Evolutionary conservation across 2,888 invertebrate species (phyloP).

Genomic region (Diarsia mendica): DNA sequence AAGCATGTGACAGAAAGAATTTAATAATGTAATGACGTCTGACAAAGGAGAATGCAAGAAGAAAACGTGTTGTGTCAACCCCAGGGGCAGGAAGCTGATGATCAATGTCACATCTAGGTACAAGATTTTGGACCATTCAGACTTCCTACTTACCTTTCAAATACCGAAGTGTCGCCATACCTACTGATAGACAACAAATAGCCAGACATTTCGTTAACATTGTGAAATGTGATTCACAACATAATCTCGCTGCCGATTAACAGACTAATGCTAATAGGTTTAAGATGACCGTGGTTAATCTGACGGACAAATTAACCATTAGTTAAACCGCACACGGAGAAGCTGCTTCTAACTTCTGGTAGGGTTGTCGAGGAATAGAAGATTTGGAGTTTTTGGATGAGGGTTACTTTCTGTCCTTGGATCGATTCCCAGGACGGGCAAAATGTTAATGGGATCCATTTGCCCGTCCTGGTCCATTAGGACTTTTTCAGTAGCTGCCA

Average conservation of each 20-base stretch:
- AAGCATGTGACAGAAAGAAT: no score
- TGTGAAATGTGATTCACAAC: conserved; percentile 74
- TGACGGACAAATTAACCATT: conserved; percentile 79
- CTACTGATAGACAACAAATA: conserved; percentile 41
- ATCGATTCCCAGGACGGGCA: no score
- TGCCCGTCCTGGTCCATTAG: no score
- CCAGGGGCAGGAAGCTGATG: no score
- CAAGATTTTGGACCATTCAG: no score
- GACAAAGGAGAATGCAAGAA: no score
- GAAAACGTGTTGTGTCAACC: no score
- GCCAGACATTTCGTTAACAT: conserved; percentile 53
- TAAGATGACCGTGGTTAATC: conserved; percentile 81
- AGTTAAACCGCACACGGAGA: conserved; percentile 80
- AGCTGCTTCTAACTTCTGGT: conserved; percentile 39
- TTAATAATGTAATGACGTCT: no score
- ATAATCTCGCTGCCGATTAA: conserved; percentile 77
- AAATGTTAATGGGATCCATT: no score
- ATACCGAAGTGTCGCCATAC: neutral
- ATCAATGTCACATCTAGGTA: no score
- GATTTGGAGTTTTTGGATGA: neutral
- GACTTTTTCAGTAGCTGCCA: no score
- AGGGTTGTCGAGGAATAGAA: conserved; percentile 53
- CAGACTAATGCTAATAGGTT: conserved; percentile 80
- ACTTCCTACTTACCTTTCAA: neutral
- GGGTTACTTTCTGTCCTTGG: neutral